Evolutionary conservation across 1,140 invertebrate species (phyloP).

Genomic region (Phymastichus coffea): DNA sequence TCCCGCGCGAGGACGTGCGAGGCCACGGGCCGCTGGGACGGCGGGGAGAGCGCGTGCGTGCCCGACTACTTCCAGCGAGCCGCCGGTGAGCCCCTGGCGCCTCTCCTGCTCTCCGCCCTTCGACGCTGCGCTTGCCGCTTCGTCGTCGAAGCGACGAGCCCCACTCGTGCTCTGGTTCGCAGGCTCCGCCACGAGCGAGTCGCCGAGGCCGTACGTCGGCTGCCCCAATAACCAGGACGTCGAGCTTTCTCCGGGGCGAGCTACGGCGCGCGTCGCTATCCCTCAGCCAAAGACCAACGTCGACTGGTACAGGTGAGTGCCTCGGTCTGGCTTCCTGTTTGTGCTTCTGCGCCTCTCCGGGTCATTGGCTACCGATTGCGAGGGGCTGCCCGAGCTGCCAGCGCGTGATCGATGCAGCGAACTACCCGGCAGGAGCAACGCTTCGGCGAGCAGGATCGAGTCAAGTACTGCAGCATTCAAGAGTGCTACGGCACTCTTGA

Average conservation of each 20-base stretch:
- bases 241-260: conserved; percentile 57
- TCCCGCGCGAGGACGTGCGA: conserved; percentile 55
- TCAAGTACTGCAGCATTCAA: conserved; percentile 15
- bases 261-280: conserved; percentile 60
- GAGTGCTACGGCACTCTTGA: background rate
- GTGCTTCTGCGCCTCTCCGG: no score
- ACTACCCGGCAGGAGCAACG: no score
- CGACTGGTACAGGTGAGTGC: conserved; percentile 62
- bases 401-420: no score
- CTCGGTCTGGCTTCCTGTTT: no score
- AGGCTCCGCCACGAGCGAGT: background rate
- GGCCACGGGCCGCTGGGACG: conserved; percentile 57
- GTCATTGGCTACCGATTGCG: no score
- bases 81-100: background rate
- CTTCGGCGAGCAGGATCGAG: no score
- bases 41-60: conserved; percentile 52
- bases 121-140: no score
- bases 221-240: conserved; percentile 65
- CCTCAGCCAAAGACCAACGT: conserved; percentile 68
- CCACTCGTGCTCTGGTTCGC: background rate
- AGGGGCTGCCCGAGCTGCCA: no score
- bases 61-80: conserved; percentile 24
- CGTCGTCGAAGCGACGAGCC: background rate
- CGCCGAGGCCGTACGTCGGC: conserved; percentile 61
- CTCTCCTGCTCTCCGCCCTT: no score